Evolutionary conservation across 2,888 invertebrate species (phyloP).

Genomic region (Oscheius sp.): DNA sequence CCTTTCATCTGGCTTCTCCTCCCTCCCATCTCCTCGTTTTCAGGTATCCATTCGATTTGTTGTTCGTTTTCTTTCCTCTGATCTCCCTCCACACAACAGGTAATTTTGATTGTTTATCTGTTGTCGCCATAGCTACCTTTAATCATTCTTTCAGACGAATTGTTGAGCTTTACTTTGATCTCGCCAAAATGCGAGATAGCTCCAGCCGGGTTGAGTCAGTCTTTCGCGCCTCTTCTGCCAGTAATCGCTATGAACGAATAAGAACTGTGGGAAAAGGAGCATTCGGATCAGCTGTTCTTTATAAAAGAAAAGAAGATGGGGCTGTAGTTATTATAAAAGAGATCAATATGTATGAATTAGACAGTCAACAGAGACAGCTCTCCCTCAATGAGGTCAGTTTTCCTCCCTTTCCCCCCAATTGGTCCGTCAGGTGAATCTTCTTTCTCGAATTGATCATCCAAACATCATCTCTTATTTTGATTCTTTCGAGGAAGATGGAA

Average conservation of each 20-base stretch:
- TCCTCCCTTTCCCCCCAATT: too few relatives aligned
- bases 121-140: neutral
- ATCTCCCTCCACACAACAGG: constrained; percentile 55
- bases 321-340: constrained; percentile 81
- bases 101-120: too few relatives aligned
- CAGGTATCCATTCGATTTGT: constrained; percentile 59
- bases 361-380: constrained; percentile 78
- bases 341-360: constrained; percentile 79
- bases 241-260: constrained; percentile 76
- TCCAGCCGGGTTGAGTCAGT: constrained; percentile 15
- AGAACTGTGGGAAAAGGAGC: constrained; percentile 78
- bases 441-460: constrained; percentile 80
- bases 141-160: constrained; percentile 38
- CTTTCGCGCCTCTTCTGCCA: constrained; percentile 45
- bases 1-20: too few relatives aligned
- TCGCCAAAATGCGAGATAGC: constrained; percentile 33
- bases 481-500: constrained; percentile 80
- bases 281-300: constrained; percentile 80
- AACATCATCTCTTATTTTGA: constrained; percentile 79
- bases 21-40: constrained; percentile 3
- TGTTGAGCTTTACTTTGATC: constrained; percentile 57
- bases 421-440: constrained; percentile 74
- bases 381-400: constrained; percentile 65
- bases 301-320: constrained; percentile 77
- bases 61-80: constrained; percentile 46